These are phyloP conservation scores for Pandemis cinnamomeana DNA, from an alignment of 2,888 invertebrate genomes.

Conservation along the genomic window DNA sequence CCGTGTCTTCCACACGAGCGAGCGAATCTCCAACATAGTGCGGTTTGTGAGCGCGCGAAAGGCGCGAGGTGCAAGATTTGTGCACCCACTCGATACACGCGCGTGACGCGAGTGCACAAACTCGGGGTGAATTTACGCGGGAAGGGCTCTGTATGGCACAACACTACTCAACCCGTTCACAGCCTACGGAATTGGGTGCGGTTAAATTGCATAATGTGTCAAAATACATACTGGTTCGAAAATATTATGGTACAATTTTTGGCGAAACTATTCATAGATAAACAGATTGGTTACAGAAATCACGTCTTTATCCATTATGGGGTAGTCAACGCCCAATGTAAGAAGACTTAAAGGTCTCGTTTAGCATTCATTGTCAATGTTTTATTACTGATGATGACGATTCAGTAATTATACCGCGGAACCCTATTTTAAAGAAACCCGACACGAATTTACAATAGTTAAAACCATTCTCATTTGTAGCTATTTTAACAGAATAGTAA, in stretches of 20 bases:
- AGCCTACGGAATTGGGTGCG: neutral
- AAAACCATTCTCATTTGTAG: slow-evolving; percentile 2
- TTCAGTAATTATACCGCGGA: neutral
- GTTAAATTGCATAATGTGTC: too few relatives aligned
- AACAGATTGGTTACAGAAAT: too few relatives aligned
- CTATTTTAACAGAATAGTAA: neutral
- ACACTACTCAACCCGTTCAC: neutral
- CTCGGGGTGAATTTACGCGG: neutral
- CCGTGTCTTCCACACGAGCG: slow-evolving; percentile 46
- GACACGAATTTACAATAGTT: neutral
- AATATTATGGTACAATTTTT: too few relatives aligned
- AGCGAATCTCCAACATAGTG: slow-evolving; percentile 56
- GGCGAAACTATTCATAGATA: too few relatives aligned
- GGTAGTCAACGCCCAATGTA: too few relatives aligned
- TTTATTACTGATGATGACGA: too few relatives aligned
- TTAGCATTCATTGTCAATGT: too few relatives aligned
- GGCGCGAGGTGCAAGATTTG: slow-evolving; percentile 26
- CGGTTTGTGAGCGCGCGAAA: slow-evolving; percentile 45
- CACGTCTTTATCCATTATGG: too few relatives aligned
- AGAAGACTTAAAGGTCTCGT: too few relatives aligned
- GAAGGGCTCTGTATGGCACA: neutral
- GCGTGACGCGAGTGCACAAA: slow-evolving; percentile 22
- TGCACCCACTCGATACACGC: slow-evolving; percentile 30
- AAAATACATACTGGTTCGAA: too few relatives aligned
- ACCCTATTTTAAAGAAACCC: neutral